A percentile compares a stretch with the other conserved stretches of the same genome.
Evolutionary conservation across 2,113 vertebrate species (phyloP).

Genomic region (Pterocles orientalis): DNA sequence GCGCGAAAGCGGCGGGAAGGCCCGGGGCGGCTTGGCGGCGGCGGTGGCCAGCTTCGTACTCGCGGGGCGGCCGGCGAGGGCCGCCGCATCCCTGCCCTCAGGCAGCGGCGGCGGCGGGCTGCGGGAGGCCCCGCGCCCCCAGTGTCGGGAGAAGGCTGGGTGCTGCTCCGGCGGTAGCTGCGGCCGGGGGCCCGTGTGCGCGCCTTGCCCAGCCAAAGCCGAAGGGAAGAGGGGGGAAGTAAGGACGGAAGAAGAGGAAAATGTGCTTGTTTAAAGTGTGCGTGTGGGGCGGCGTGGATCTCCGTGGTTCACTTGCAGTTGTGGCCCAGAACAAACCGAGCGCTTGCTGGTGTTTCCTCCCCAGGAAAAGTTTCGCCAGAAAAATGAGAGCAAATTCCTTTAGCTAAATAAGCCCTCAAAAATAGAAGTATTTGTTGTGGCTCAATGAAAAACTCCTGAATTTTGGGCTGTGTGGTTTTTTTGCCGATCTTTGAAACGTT

Average conservation of each 20-base stretch:
- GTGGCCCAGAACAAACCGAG: neutral
- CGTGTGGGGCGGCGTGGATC: neutral
- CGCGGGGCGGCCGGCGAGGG: neutral
- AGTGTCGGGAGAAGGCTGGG: neutral
- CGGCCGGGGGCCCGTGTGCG: neutral
- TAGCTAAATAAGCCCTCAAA: neutral
- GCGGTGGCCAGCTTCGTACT: no score
- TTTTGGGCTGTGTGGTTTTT: neutral
- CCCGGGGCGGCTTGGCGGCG: neutral
- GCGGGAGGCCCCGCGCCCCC: no score
- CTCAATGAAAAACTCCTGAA: neutral
- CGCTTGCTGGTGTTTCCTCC: neutral
- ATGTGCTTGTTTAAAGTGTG: no score
- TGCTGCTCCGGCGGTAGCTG: neutral
- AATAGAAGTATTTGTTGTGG: neutral
- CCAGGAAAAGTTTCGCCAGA: accelerated
- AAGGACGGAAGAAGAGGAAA: no score
- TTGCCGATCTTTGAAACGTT: accelerated
- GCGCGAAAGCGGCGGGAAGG: no score
- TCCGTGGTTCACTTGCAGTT: neutral
- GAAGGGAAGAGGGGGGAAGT: no score
- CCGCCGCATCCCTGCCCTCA: no score
- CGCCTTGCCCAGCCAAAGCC: neutral
- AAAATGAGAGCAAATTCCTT: no score
- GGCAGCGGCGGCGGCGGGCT: neutral